Conservation (phyloP, 2,888 invertebrate species). For the Dryadula phaetusa region DNA sequence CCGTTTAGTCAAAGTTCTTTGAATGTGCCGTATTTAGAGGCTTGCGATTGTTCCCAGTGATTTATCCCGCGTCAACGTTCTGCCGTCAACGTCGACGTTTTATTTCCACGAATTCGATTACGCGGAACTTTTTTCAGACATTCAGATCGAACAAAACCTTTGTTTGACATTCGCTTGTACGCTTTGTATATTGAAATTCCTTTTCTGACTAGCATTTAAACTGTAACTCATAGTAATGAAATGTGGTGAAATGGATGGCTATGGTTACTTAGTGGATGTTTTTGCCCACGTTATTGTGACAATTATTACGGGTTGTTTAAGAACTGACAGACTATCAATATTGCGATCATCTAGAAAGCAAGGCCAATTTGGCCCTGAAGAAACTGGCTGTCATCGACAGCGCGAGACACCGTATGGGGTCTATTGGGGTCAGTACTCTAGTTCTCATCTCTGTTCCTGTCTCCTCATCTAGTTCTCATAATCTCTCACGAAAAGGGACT, state of each 20-base stretch:
- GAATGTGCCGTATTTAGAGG: conserved; percentile 11
- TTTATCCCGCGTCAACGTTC: conserved; percentile 24
- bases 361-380: too few species aligned
- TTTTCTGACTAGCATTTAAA: neutral
- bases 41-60: conserved; percentile 11
- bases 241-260: neutral
- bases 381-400: too few species aligned
- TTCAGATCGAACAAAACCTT: conserved; percentile 16
- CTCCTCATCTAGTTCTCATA: too few species aligned
- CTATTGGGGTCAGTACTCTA: too few species aligned
- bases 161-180: neutral
- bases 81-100: conserved; percentile 19
- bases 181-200: conserved; percentile 19
- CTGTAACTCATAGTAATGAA: neutral
- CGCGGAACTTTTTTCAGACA: conserved; percentile 26
- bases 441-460: too few species aligned
- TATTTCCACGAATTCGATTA: conserved; percentile 28
- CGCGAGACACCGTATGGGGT: too few species aligned
- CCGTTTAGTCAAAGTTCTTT: neutral
- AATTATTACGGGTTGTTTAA: neutral
- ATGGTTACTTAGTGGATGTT: neutral
- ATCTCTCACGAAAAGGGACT: neutral
- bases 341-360: too few species aligned
- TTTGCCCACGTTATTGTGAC: neutral
- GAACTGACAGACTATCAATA: too few species aligned